These are phyloP conservation scores for Drosophila elegans DNA, from an alignment of 1,140 invertebrate genomes.

Conservation along the genomic window DNA sequence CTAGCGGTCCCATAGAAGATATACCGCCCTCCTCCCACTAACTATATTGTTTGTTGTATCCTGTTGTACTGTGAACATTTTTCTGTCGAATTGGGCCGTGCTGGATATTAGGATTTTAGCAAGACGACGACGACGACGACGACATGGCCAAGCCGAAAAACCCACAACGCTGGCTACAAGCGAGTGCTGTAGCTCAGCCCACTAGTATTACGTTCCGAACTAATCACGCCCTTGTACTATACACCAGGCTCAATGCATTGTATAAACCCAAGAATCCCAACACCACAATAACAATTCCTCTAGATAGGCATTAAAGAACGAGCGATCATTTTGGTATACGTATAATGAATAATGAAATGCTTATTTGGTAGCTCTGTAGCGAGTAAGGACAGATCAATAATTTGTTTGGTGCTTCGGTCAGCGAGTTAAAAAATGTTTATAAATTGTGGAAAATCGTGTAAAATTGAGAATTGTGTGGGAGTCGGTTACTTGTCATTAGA, in stretches of 20 bases:
- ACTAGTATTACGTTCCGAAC: constrained; percentile 35
- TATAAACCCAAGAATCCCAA: constrained; percentile 49
- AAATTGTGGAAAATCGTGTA: constrained; percentile 19
- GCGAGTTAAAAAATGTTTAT: constrained; percentile 21
- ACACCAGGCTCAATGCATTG: constrained; percentile 47
- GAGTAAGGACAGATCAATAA: constrained; percentile 31
- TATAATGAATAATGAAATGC: constrained; percentile 19
- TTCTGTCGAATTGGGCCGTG: constrained; percentile 13
- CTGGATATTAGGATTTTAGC: constrained; percentile 18
- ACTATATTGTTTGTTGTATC: constrained; percentile 18
- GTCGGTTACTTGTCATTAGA: constrained; percentile 49
- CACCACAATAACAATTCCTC: not conserved
- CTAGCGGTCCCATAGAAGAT: constrained; percentile 16
- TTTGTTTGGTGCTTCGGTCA: constrained; percentile 35
- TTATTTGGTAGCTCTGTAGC: constrained; percentile 22
- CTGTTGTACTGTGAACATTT: constrained; percentile 19
- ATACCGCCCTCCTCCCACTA: not conserved
- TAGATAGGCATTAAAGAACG: constrained; percentile 49
- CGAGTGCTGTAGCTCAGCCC: constrained; percentile 42
- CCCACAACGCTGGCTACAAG: constrained; percentile 48
- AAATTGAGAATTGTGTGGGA: constrained; percentile 21
- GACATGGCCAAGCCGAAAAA: constrained; percentile 46
- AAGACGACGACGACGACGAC: constrained; percentile 14
- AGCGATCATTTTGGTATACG: constrained; percentile 27
- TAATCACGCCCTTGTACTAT: constrained; percentile 35